Conservation (phyloP, 1,140 invertebrate genomes). For the Ephestia elutella region DNA sequence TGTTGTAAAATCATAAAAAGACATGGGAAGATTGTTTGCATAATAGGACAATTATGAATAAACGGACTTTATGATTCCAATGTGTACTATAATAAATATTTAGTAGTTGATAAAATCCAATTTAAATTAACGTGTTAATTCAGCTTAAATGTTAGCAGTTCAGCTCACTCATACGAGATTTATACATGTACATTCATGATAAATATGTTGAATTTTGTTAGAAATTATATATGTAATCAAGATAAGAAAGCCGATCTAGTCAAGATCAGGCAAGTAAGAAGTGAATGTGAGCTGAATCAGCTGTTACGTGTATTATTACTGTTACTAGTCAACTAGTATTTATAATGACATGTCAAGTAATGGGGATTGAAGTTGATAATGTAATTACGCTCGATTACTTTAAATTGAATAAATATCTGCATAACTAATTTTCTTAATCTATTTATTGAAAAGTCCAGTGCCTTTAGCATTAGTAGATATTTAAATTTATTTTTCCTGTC, state of each 20-base stretch:
- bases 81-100: slow-evolving; percentile 6
- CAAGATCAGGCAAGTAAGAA: background rate
- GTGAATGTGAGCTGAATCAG: background rate
- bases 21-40: too few relatives aligned
- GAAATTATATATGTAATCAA: background rate
- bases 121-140: slow-evolving; percentile 3
- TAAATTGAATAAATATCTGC: slow-evolving; percentile 68
- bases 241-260: background rate
- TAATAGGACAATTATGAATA: too few relatives aligned
- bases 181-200: background rate
- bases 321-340: slow-evolving; percentile 67
- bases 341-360: slow-evolving; percentile 55
- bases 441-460: slow-evolving; percentile 40
- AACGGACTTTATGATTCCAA: slow-evolving; percentile 7
- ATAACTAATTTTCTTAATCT: slow-evolving; percentile 38
- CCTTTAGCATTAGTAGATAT: background rate
- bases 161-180: background rate
- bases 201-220: background rate
- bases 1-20: too few relatives aligned
- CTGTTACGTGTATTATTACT: slow-evolving; percentile 27
- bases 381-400: slow-evolving; percentile 62
- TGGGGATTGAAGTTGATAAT: slow-evolving; percentile 44
- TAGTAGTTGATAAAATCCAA: background rate
- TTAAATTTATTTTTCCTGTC: too few relatives aligned
- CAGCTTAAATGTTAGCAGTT: slow-evolving; percentile 5